Conservation (phyloP, 2,113 vertebrate species). For the Perca fluviatilis region DNA sequence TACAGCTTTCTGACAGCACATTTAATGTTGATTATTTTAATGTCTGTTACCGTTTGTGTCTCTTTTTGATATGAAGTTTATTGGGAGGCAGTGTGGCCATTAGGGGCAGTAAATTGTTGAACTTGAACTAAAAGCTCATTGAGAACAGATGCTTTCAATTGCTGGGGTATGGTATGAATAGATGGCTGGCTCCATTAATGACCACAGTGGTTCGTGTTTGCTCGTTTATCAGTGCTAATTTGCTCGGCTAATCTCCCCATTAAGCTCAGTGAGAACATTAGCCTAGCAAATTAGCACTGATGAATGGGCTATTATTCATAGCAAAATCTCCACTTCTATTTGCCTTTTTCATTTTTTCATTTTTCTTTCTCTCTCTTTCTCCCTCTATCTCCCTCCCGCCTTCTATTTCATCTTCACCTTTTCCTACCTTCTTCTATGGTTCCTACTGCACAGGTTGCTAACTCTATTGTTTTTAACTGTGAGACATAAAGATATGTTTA, state of each 20-base stretch:
- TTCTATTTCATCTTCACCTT: background rate
- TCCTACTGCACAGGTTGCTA: background rate
- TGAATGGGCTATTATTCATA: slow-evolving; percentile 78
- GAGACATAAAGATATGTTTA: background rate
- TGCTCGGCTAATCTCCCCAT: slow-evolving; percentile 76
- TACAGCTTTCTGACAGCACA: background rate
- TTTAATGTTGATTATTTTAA: slow-evolving; percentile 15
- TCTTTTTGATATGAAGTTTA: slow-evolving; percentile 25
- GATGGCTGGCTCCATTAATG: slow-evolving; percentile 66
- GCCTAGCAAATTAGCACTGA: slow-evolving; percentile 77
- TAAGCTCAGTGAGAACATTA: slow-evolving; percentile 78
- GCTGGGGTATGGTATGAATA: slow-evolving; percentile 40
- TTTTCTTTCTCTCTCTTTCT: background rate
- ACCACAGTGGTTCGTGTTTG: slow-evolving; percentile 70
- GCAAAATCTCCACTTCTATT: slow-evolving; percentile 50
- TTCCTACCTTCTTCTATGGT: background rate
- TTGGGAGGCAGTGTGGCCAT: background rate
- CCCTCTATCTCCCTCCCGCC: background rate
- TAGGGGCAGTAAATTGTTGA: slow-evolving; percentile 41
- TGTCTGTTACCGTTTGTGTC: background rate
- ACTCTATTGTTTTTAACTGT: background rate
- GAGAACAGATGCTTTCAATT: slow-evolving; percentile 64
- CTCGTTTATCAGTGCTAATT: slow-evolving; percentile 80
- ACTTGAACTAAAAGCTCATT: slow-evolving; percentile 54
- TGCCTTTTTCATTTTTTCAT: slow-evolving; percentile 8